Percentiles rank a stretch among this genome's conserved stretches.
phyloP scores from a whole-genome alignment of 2,888 invertebrate species.

The Hypomecis atomaria region DNA sequence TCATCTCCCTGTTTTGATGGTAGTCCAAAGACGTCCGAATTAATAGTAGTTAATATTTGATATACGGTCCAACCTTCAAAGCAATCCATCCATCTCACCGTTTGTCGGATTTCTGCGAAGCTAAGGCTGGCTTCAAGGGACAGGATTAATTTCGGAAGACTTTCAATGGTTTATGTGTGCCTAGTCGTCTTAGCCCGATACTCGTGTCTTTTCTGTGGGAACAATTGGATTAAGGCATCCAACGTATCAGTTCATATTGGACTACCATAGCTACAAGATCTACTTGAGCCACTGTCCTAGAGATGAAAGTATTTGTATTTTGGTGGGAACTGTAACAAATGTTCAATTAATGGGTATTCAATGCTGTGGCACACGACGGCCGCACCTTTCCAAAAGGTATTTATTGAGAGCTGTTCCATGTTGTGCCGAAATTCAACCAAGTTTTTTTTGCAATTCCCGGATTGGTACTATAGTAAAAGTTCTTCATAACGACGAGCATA shows the following conservation, averaged over 20 bases:
- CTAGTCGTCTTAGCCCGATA: background rate
- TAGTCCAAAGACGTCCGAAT: conserved; percentile 3
- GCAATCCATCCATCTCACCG: conserved; percentile 17
- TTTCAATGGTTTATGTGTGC: conserved; percentile 1
- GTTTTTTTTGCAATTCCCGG: no score
- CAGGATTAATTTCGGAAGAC: conserved; percentile 26
- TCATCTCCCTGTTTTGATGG: background rate
- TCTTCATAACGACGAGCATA: no score
- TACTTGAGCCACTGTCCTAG: no score
- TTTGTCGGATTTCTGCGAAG: conserved; percentile 27
- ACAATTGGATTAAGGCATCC: conserved; percentile 8
- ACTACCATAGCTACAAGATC: no score
- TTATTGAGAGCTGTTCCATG: no score
- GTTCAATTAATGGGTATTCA: no score
- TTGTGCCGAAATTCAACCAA: no score
- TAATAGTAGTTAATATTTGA: conserved; percentile 13
- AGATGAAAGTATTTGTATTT: no score
- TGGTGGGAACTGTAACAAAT: no score
- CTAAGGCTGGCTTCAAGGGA: conserved; percentile 17
- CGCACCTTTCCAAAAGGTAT: no score
- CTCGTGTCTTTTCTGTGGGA: background rate
- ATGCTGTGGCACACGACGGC: no score
- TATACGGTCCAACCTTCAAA: conserved; percentile 13
- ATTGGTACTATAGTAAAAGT: no score
- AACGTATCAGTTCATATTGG: conserved; percentile 17